phyloP scores from a whole-genome alignment of 2,797 vertebrate genomes.

The Gadopsis bispinosus region DNA sequence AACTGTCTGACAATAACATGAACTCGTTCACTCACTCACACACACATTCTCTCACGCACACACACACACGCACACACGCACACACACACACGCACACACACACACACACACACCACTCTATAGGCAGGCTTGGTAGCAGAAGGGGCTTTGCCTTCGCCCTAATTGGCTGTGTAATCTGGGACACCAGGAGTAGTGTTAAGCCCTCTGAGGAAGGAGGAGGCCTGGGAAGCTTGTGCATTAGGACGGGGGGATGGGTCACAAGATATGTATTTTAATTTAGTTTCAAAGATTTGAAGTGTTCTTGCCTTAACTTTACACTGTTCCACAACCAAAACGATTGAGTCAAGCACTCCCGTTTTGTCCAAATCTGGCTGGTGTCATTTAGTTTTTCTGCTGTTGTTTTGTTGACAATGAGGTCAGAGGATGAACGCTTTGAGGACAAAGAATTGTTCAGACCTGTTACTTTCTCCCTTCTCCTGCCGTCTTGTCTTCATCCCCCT shows the following conservation, averaged over 20 bases:
- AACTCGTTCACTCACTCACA: no score
- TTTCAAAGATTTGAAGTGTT: neutral
- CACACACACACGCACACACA: constrained; percentile 27
- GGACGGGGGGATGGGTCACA: constrained; percentile 45
- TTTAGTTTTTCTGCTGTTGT: neutral
- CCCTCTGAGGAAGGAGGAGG: constrained; percentile 51
- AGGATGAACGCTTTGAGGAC: neutral
- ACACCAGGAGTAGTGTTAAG: constrained; percentile 69
- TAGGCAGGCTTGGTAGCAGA: constrained; percentile 62
- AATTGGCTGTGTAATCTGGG: constrained; percentile 82
- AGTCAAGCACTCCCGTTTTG: neutral
- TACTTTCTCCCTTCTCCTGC: neutral
- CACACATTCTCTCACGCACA: constrained; percentile 4
- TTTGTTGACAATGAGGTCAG: constrained; percentile 15
- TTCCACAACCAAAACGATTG: neutral
- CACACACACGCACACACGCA: constrained; percentile 17
- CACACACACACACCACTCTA: constrained; percentile 14
- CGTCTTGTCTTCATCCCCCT: neutral
- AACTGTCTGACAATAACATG: constrained; percentile 21
- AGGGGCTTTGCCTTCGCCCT: constrained; percentile 79
- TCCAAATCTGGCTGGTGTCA: neutral
- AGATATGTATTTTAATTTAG: constrained; percentile 10
- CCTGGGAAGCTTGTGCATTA: constrained; percentile 31
- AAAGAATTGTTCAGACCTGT: neutral
- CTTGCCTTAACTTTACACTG: constrained; percentile 1